Conservation (phyloP, 2,113 vertebrate genomes). For the Chionodraco myersi region DNA sequence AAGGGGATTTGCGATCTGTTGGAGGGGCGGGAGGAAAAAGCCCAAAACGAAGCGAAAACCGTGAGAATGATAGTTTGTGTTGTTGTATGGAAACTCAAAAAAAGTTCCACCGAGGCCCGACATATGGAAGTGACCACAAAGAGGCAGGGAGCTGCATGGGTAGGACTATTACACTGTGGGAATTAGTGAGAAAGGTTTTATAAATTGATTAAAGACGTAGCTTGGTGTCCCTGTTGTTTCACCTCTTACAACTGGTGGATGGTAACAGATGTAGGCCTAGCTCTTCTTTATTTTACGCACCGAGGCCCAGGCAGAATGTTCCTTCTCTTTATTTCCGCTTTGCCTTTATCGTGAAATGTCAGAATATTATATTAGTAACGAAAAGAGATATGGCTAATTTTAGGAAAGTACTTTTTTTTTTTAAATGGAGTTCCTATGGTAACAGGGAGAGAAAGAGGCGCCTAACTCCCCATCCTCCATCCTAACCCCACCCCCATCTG, state of each 20-base stretch:
- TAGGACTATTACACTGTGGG: too few relatives aligned
- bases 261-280: neutral
- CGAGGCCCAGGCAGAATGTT: neutral
- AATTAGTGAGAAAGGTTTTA: too few relatives aligned
- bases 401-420: conserved; percentile 13
- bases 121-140: conserved; percentile 18
- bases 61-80: neutral
- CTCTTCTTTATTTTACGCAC: neutral
- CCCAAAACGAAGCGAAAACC: neutral
- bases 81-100: neutral
- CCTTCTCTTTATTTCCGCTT: too few relatives aligned
- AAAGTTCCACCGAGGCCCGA: conserved; percentile 38
- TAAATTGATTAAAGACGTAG: neutral
- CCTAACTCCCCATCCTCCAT: conserved; percentile 53
- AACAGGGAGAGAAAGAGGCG: conserved; percentile 74
- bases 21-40: neutral
- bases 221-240: too few relatives aligned
- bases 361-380: neutral
- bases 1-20: too few relatives aligned
- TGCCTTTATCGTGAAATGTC: neutral
- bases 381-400: neutral
- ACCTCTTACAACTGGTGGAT: too few relatives aligned
- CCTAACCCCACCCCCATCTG: conserved; percentile 62
- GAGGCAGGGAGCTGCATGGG: neutral
- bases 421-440: conserved; percentile 70